Evolutionary conservation across 2,113 vertebrate species (phyloP).

Genomic region (Scytalopus superciliaris): DNA sequence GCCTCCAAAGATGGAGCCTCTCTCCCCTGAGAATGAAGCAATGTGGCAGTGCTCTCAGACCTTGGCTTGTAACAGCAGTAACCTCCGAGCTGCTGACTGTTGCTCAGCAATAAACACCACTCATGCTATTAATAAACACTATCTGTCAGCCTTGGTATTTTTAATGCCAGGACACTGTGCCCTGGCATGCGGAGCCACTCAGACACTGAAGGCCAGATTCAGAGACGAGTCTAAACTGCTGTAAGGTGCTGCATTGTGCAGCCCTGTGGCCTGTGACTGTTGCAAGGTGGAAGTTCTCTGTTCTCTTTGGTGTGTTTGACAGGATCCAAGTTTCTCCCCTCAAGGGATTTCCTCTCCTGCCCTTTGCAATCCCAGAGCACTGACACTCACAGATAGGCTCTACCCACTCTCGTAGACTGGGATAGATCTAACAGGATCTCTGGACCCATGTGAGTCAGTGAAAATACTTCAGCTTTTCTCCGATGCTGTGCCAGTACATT

Average conservation of each 20-base stretch:
- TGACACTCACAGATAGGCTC: background rate
- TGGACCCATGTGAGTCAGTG: background rate
- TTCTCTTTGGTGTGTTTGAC: background rate
- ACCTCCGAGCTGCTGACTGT: slow-evolving; percentile 69
- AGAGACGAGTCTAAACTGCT: background rate
- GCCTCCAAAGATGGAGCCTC: background rate
- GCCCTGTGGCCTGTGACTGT: background rate
- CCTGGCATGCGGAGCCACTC: slow-evolving; percentile 37
- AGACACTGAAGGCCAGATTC: slow-evolving; percentile 48
- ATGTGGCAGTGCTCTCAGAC: slow-evolving; percentile 54
- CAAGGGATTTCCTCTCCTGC: background rate
- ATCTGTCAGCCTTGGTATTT: slow-evolving; percentile 73
- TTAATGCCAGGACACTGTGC: slow-evolving; percentile 63
- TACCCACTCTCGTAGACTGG: background rate
- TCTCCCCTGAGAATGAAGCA: background rate
- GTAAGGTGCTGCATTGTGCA: background rate
- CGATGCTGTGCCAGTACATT: background rate
- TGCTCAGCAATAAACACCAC: slow-evolving; percentile 72
- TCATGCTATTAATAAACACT: slow-evolving; percentile 70
- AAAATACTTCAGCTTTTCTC: slow-evolving; percentile 14
- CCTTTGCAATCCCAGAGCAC: background rate
- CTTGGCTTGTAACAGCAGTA: slow-evolving; percentile 61
- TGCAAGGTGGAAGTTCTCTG: background rate
- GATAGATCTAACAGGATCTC: background rate
- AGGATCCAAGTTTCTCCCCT: background rate